Conservation (phyloP, 2,888 invertebrate genomes). For the Rhagium mordax region DNA sequence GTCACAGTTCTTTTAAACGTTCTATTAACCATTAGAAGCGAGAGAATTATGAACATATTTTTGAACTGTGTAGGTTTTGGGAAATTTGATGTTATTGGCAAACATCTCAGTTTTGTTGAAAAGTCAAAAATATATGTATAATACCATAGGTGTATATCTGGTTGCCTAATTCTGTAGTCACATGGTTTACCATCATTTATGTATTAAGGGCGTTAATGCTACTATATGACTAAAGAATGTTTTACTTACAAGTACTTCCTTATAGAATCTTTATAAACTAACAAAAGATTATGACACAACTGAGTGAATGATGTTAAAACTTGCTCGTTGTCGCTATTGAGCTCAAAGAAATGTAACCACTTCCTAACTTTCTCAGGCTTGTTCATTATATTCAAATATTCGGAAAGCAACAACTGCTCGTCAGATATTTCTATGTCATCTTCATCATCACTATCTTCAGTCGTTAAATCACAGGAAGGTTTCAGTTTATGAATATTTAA, state of each 20-base stretch:
- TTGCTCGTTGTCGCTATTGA: constrained; percentile 63
- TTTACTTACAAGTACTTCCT: constrained; percentile 86
- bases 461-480: constrained; percentile 66
- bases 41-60: too few species aligned
- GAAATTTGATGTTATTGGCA: too few species aligned
- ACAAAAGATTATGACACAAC: constrained; percentile 87
- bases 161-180: too few species aligned
- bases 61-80: too few species aligned
- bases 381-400: constrained; percentile 66
- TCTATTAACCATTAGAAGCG: too few species aligned
- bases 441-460: constrained; percentile 74
- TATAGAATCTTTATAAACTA: constrained; percentile 86
- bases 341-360: constrained; percentile 71
- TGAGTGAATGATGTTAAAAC: constrained; percentile 66
- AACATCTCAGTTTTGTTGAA: too few species aligned
- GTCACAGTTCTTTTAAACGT: too few species aligned
- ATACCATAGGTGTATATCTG: too few species aligned
- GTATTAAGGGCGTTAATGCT: too few species aligned
- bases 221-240: too few species aligned
- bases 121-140: too few species aligned
- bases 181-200: too few species aligned
- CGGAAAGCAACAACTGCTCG: constrained; percentile 63
- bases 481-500: constrained; percentile 66
- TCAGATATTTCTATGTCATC: constrained; percentile 71
- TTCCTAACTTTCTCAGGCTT: constrained; percentile 67